Percentiles rank a stretch among this genome's conserved stretches.
Evolutionary conservation across 2,797 vertebrate species (phyloP).

Genomic region (Tokudaia tokunoshimensis): DNA sequence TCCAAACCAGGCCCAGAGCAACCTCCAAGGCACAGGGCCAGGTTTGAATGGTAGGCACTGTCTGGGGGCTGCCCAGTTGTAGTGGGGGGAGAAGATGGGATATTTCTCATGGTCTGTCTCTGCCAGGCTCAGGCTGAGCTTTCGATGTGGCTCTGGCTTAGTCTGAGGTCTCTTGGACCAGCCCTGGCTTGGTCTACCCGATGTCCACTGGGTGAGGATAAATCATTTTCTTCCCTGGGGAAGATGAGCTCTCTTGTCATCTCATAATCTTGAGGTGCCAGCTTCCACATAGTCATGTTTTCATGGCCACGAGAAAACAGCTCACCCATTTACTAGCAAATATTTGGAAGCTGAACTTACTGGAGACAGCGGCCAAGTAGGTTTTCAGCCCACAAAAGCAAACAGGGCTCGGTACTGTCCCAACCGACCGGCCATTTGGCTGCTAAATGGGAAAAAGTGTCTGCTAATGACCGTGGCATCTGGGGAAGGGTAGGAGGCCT

Average conservation of each 20-base stretch:
- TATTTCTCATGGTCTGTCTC: background rate
- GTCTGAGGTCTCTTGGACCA: slow-evolving; percentile 8
- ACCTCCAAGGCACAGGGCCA: background rate
- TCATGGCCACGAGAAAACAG: slow-evolving; percentile 78
- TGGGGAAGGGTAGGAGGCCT: slow-evolving; percentile 66
- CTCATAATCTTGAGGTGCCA: slow-evolving; percentile 55
- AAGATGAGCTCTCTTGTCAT: slow-evolving; percentile 64
- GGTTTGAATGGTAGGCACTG: background rate
- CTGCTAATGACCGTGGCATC: slow-evolving; percentile 66
- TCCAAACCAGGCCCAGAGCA: background rate
- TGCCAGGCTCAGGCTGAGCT: background rate
- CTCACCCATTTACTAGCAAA: slow-evolving; percentile 80
- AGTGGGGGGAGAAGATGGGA: background rate
- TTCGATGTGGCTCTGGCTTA: background rate
- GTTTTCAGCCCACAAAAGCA: slow-evolving; percentile 63
- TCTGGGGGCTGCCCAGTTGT: background rate
- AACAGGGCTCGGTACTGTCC: background rate
- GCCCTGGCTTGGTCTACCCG: background rate
- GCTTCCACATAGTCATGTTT: slow-evolving; percentile 55
- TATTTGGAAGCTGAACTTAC: slow-evolving; percentile 75
- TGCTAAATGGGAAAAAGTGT: slow-evolving; percentile 67
- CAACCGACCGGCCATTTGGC: slow-evolving; percentile 66
- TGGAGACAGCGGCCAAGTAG: slow-evolving; percentile 46
- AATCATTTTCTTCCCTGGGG: slow-evolving; percentile 71
- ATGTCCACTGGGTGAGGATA: background rate